Base-by-base conservation (phyloP, 2,888 invertebrate species). In the Noctua pronuba region DNA sequence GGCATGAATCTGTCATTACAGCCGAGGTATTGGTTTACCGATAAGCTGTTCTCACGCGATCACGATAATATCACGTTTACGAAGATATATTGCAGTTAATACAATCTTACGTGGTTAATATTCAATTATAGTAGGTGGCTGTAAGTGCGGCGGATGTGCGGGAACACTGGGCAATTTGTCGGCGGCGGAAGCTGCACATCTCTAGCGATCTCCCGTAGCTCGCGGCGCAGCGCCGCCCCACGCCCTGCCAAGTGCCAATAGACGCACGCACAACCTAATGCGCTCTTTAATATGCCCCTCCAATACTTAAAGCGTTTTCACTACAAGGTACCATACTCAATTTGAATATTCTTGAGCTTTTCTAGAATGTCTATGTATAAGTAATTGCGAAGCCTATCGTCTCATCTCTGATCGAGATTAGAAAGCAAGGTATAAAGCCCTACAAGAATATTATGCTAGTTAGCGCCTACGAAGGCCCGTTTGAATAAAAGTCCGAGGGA, bases 181-280 rank as follows among this genome's bases (percentile, higher is more conserved):
- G 89, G 88, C 92, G 92, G 91, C 94, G 95, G 95, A 95, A 93
- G 94, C 93, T 91, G 91, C 92, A 87, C 93, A 93, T 94, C 95
- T 92, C 92, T 90, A 90, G 92, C 89, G 90, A 93, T 93, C 92
- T 93, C 91, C 91, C 88, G 90, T 83, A 86, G 91, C 92, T 88
- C 85, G 90, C 88, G 91, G 92, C 91, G 85, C 84, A 65, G 79
- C 80, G 52, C 72, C 71, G 72, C 82, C 80, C 75, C 64, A 73
- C 77, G 81, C 78, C 72, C 70, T 73, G 74, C 79, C 78, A 62
- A 80, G 68, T 75, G 75, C 79, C 78, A 67, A 80, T 86, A 81
- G 78, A 76, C 78, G 82, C 90, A 88, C 85, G 86, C 90, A 86
- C 80, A 67, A 84, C 82, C 74, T 85, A 79, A 85, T 88, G 70